Base-by-base conservation (phyloP, 2,888 invertebrate genomes). In the Mythimna ferrago region DNA sequence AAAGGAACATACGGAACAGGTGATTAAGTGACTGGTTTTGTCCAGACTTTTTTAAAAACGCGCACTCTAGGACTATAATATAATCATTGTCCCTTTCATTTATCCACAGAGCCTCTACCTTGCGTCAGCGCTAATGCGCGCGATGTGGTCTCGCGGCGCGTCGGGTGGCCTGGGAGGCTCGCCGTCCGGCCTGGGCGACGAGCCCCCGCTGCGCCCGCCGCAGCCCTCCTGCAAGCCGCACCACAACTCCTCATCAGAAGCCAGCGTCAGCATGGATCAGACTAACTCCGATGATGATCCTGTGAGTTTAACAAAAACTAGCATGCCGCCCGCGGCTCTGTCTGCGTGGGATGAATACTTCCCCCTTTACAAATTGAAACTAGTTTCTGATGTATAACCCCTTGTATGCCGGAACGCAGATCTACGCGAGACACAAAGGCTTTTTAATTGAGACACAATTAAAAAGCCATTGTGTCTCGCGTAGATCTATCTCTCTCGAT, bases 1-100 rank as follows among this genome's bases (percentile, higher is more conserved):
- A 0, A 98, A 98, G 87, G 98, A 99, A 87, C 99, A 99, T 89
- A 99, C 98, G 0, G 99, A 99, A 94, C 98, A 98, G 96, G 98
- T 14, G 14, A 51, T 19, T 51, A 19, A 19, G 19, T 6, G 19
- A 41, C 41, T 41, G 0, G 41, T 48, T 48, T 48, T 48, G 14
- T 16, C 4, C 44, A 48, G 44, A 48, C 14, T 48, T 48, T 48
- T 44, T 2, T 10, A 10, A 41, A 41, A 41, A 3, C 11, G 11
- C 10, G 41, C 11, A 10, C 41, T 41, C 41, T 3, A 41, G 2
- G 11, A 48, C 44, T 48, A 1, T 48, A 2, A 19, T 14, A 16
- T 48, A 48, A 16, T 48, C 2, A 16, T 19, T 16, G 6, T 48
- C 0, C 19, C 16, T 48, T 48, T 16, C 0, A 6, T 48, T 48